phyloP scores from a whole-genome alignment of 2,888 invertebrate species.

The Meghimatium bilineatum region DNA sequence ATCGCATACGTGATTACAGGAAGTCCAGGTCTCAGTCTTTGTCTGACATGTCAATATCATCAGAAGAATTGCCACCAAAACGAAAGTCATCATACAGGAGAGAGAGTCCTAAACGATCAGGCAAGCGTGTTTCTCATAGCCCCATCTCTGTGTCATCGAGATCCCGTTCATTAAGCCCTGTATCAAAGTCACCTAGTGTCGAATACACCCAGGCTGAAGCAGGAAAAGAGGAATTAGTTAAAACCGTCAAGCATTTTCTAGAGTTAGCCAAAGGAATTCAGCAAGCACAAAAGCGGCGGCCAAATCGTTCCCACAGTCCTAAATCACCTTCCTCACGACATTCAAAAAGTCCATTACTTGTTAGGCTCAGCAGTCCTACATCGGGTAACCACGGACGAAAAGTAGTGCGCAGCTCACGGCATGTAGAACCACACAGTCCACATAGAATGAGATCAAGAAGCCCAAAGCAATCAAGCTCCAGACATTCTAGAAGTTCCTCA shows the following conservation, averaged over 20 bases:
- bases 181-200: constrained; percentile 44
- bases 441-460: constrained; percentile 14
- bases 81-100: constrained; percentile 7
- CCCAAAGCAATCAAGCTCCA: constrained; percentile 6
- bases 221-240: constrained; percentile 28
- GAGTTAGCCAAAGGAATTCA: constrained; percentile 36
- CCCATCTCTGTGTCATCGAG: constrained; percentile 45
- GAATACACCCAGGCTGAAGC: neutral
- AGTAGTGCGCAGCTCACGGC: constrained; percentile 9
- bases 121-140: constrained; percentile 18
- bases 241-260: constrained; percentile 39
- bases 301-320: constrained; percentile 26
- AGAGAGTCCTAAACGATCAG: constrained; percentile 10
- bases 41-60: constrained; percentile 35
- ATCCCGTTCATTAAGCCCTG: constrained; percentile 46
- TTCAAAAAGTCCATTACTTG: constrained; percentile 20
- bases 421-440: neutral
- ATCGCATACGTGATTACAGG: neutral
- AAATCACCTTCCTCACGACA: neutral
- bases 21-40: constrained; percentile 36
- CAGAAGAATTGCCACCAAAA: constrained; percentile 1
- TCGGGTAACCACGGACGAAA: neutral
- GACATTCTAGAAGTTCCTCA: constrained; percentile 26
- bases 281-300: neutral
- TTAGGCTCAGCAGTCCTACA: constrained; percentile 8